Evolutionary conservation across 2,888 invertebrate genomes (phyloP).

Genomic region (Aphodius granarius): DNA sequence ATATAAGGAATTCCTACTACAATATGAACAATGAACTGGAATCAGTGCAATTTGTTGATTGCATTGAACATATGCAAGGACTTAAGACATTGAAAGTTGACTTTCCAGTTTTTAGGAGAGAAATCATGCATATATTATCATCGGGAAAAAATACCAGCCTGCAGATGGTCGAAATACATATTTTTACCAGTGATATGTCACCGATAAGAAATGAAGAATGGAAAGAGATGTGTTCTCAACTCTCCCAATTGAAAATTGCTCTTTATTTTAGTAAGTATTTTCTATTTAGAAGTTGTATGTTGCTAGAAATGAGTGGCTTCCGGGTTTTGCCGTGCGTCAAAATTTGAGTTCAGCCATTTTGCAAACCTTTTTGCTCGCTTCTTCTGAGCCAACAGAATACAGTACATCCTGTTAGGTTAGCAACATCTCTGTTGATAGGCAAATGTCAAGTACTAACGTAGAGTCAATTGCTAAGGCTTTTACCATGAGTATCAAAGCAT

Average conservation of each 20-base stretch:
- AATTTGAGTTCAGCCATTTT: background rate
- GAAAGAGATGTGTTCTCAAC: slow-evolving; percentile 49
- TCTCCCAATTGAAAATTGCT: slow-evolving; percentile 52
- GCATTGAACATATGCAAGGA: slow-evolving; percentile 49
- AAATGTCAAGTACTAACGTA: too few species aligned
- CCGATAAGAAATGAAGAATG: slow-evolving; percentile 52
- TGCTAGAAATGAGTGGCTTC: too few species aligned
- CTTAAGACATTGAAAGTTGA: slow-evolving; percentile 53
- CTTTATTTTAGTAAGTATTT: slow-evolving; percentile 37
- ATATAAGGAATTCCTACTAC: slow-evolving; percentile 53
- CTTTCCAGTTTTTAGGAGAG: slow-evolving; percentile 54
- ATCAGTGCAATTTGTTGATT: slow-evolving; percentile 38
- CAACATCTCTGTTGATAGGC: too few species aligned
- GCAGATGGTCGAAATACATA: slow-evolving; percentile 49
- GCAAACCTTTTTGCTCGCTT: background rate
- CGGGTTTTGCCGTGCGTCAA: too few species aligned
- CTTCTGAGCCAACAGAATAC: too few species aligned
- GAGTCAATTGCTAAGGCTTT: too few species aligned
- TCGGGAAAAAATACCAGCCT: slow-evolving; percentile 48
- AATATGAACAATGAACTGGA: slow-evolving; percentile 49
- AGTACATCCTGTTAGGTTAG: too few species aligned
- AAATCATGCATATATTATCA: slow-evolving; percentile 51
- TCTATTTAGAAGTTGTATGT: background rate
- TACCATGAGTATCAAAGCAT: background rate
- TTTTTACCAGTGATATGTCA: slow-evolving; percentile 52